Evolutionary conservation across 1,140 invertebrate species (phyloP).

Genomic region (Acarapis woodi): DNA sequence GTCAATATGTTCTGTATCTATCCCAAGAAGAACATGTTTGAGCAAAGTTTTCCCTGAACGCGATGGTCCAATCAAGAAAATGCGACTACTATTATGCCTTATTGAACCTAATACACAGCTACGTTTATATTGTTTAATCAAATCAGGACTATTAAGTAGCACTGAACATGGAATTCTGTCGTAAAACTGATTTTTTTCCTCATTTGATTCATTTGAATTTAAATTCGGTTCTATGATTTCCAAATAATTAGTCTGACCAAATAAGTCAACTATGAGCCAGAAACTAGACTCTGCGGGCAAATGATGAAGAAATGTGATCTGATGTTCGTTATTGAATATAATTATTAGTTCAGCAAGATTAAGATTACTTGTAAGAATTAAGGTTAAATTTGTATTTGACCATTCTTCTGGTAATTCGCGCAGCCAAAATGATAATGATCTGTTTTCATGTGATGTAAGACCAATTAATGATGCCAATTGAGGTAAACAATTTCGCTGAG

Average conservation of each 20-base stretch:
- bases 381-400: not conserved
- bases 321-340: no score
- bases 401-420: not conserved
- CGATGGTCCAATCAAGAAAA: constrained; percentile 11
- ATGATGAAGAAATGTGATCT: not conserved
- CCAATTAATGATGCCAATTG: no score
- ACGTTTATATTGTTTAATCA: not conserved
- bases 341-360: no score
- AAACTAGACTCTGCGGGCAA: not conserved
- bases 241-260: constrained; percentile 2
- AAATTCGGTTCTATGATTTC: no score
- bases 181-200: no score
- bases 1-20: constrained; percentile 5
- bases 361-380: not conserved
- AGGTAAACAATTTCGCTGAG: no score
- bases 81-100: constrained; percentile 1
- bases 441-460: no score
- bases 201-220: no score
- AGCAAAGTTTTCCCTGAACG: constrained; percentile 10
- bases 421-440: no score
- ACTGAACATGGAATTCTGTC: no score
- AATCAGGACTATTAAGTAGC: not conserved
- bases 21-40: constrained; percentile 8
- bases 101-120: constrained; percentile 1
- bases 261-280: constrained; percentile 8